These are phyloP conservation scores for Tragelaphus scriptus DNA, from an alignment of 2,113 vertebrate species.

Conservation along the genomic window DNA sequence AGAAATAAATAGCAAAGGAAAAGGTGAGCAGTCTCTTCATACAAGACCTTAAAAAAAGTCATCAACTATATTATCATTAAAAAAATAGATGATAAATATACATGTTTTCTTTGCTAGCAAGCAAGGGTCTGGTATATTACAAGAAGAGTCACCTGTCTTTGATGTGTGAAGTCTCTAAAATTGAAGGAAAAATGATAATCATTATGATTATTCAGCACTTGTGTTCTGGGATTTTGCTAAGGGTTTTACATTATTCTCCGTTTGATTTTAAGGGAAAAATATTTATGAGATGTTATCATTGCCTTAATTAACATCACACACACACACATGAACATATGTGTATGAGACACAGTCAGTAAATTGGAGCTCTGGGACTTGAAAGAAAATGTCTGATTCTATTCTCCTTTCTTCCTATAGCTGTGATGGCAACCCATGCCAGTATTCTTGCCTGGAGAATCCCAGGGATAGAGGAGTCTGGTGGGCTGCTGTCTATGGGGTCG, in stretches of 20 bases:
- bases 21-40: neutral
- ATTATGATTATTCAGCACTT: neutral
- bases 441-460: neutral
- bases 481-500: fast-evolving
- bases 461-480: neutral
- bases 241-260: neutral
- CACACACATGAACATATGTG: neutral
- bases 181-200: neutral
- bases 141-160: neutral
- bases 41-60: neutral
- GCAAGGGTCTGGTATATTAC: neutral
- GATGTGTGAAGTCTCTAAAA: neutral
- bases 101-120: neutral
- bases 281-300: neutral
- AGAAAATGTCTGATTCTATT: neutral
- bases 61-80: neutral
- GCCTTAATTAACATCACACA: neutral
- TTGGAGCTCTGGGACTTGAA: neutral
- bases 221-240: neutral
- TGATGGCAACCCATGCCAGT: neutral
- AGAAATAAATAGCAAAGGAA: slow-evolving; percentile 30
- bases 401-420: neutral
- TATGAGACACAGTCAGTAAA: neutral
- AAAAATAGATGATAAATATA: neutral
- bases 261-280: neutral